Conservation (phyloP, 2,888 invertebrate species). For the Agrotis puta region DNA sequence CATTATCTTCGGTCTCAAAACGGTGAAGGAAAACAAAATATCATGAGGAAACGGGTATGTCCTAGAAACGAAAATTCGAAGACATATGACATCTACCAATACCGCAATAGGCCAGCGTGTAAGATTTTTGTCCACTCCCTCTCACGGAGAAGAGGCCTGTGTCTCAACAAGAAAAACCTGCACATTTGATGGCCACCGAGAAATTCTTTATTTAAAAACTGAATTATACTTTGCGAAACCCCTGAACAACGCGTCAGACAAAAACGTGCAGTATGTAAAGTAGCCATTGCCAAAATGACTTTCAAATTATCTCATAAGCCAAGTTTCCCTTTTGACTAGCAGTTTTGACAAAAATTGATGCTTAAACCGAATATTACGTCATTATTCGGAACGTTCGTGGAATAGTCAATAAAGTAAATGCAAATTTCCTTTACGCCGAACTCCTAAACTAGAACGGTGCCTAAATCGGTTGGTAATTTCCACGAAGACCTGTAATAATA, state of each 20-base stretch:
- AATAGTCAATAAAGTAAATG: constrained; percentile 42
- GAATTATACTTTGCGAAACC: no score
- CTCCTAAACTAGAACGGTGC: constrained; percentile 19
- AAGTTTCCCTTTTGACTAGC: not conserved
- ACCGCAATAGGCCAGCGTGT: no score
- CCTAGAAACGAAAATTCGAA: no score
- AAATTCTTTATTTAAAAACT: not conserved
- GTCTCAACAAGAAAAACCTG: no score
- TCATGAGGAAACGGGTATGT: no score
- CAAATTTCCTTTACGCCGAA: constrained; percentile 34
- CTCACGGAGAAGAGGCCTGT: no score
- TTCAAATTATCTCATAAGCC: not conserved
- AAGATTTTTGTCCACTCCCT: no score
- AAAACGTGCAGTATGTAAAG: not conserved
- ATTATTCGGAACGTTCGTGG: constrained; percentile 30
- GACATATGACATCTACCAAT: no score
- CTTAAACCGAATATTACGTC: constrained; percentile 27
- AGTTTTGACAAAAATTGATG: constrained; percentile 14
- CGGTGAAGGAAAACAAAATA: no score
- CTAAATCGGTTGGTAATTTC: constrained; percentile 26
- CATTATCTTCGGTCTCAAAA: no score
- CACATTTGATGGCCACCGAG: no score
- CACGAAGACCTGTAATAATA: constrained; percentile 10
- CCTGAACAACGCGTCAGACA: no score
- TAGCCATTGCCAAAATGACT: not conserved